A percentile compares a stretch with the other conserved stretches of the same genome.
Evolutionary conservation across 1,140 invertebrate species (phyloP).

Genomic region (Artemia franciscana): DNA sequence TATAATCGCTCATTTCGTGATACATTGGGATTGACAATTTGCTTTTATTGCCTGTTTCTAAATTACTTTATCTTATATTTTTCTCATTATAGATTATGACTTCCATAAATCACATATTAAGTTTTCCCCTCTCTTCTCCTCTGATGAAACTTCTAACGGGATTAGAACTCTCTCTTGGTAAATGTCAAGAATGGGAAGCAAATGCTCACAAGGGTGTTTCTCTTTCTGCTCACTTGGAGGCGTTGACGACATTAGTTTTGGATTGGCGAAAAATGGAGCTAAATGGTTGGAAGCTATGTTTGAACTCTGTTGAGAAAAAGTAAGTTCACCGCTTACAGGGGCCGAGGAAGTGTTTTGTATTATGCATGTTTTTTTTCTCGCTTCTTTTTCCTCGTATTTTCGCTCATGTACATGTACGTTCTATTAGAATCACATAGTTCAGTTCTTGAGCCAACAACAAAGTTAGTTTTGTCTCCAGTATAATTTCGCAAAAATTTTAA

Average conservation of each 20-base stretch:
- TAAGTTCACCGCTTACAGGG: constrained; percentile 6
- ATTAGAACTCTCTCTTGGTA: constrained; percentile 59
- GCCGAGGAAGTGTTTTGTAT: too few species aligned
- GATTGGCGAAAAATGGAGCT: constrained; percentile 80
- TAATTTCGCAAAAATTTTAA: too few species aligned
- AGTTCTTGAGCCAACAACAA: too few species aligned
- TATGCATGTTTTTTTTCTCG: too few species aligned
- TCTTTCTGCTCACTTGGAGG: constrained; percentile 37
- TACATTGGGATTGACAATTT: background rate
- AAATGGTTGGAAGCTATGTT: constrained; percentile 51
- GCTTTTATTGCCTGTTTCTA: background rate
- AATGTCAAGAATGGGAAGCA: constrained; percentile 71
- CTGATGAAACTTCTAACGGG: constrained; percentile 71
- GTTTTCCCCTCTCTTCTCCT: constrained; percentile 51
- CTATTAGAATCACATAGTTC: too few species aligned
- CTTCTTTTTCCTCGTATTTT: too few species aligned
- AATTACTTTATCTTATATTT: constrained; percentile 8
- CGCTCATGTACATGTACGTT: too few species aligned
- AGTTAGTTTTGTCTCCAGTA: too few species aligned
- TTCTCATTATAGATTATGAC: constrained; percentile 5
- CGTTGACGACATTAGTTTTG: constrained; percentile 55
- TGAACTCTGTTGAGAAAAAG: constrained; percentile 28
- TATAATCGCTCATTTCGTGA: background rate
- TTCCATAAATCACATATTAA: constrained; percentile 39
- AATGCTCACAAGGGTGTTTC: constrained; percentile 68